Evolutionary conservation across 2,113 vertebrate species (phyloP), one percentile per base, ranked within the genome.

Genomic region (Calidris pugnax): DNA sequence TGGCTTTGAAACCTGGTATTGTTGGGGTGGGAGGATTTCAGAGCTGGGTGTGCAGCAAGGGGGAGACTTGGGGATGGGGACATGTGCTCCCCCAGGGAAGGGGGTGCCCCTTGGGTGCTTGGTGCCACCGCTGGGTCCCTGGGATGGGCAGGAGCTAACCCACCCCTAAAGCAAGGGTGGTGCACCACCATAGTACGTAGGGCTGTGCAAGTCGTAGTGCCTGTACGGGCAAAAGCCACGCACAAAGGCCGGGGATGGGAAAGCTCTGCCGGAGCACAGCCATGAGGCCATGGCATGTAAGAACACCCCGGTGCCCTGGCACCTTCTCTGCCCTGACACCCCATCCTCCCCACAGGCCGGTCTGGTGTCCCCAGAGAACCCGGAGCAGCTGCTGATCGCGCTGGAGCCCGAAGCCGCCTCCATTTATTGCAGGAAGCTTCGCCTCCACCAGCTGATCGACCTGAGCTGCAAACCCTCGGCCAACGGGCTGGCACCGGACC

Each of bases 391-490:
- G 15, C 98, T 99, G 85, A 99, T 99, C 1, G 99, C 99, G 4
- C 98, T 99, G 74, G 99, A 99, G 93, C 99, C 99, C 0, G 99
- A 99, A 95, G 99, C 99, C 0, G 99, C 99, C 9, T 99, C 99
- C 56, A 99, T 99, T 35, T 99, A 99, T 95, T 99, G 99, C 95
- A 97, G 99, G 0, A 99, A 99, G 84, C 99, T 99, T 59, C 99
- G 99, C 32, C 98, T 99, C 77, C 99, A 99, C 96, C 99, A 99
- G 90, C 98, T 99, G 93, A 97, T 99, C 13, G 99, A 99, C 95
- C 98, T 99, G 68, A 99, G 99, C 97, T 86, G 97, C 95, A 98
- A 98, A 53, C 97, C 98, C 57, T 88, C 98, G 1, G 95, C 97
- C n/a, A 97, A 98, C 0, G 98, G 99, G 20, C 89, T 98, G 7